These are phyloP conservation scores for Sphecodes monilicornis DNA, from an alignment of 2,888 invertebrate species.

Conservation along the genomic window DNA sequence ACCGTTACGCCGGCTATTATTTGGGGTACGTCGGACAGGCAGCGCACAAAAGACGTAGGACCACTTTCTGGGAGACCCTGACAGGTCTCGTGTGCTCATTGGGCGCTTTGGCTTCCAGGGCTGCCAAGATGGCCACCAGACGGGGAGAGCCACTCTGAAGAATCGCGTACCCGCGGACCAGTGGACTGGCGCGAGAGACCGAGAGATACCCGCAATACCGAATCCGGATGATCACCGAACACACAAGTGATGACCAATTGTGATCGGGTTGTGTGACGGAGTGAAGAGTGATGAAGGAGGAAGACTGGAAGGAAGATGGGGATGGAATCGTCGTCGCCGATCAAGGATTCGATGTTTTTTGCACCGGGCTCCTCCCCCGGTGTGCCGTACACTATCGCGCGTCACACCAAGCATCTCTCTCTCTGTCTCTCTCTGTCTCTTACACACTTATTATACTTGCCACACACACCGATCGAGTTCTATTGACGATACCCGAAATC, in stretches of 20 bases:
- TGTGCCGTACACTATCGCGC: background rate
- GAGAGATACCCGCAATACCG: slow-evolving; percentile 10
- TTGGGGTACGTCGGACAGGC: slow-evolving; percentile 70
- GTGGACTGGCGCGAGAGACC: slow-evolving; percentile 35
- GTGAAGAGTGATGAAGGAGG: slow-evolving; percentile 8
- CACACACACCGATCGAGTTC: slow-evolving; percentile 1
- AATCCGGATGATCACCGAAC: slow-evolving; percentile 3
- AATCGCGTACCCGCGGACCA: slow-evolving; percentile 32
- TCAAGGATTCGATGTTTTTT: background rate
- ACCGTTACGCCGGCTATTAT: slow-evolving; percentile 63
- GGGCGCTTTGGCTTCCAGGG: slow-evolving; percentile 83
- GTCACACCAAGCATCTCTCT: slow-evolving; percentile 1
- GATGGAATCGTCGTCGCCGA: background rate
- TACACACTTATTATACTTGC: background rate
- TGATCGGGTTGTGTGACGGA: slow-evolving; percentile 19
- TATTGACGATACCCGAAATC: background rate
- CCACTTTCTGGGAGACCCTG: slow-evolving; percentile 84
- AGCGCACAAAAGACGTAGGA: slow-evolving; percentile 74
- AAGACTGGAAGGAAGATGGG: background rate
- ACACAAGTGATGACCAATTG: slow-evolving; percentile 21
- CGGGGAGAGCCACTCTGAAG: slow-evolving; percentile 78
- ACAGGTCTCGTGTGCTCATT: slow-evolving; percentile 84
- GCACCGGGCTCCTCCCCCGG: background rate
- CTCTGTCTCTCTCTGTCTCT: background rate
- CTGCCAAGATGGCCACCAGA: slow-evolving; percentile 82